Percentiles rank a stretch among this genome's conserved stretches.
phyloP scores from a whole-genome alignment of 2,113 vertebrate genomes.

The Arothron firmamentum region DNA sequence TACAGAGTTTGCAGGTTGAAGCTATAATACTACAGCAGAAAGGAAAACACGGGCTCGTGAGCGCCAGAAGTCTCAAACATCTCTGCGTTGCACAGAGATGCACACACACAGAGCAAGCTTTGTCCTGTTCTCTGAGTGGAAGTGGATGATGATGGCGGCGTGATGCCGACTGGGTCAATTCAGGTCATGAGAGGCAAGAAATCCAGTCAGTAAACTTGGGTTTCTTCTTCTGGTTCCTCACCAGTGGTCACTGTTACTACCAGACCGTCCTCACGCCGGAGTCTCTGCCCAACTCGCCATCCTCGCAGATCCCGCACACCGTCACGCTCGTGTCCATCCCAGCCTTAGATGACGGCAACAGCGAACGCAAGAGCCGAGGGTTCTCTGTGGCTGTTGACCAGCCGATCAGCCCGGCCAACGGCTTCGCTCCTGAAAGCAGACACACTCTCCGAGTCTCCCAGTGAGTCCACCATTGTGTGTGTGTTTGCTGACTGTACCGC shows the following conservation, averaged over 20 bases:
- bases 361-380: conserved; percentile 80
- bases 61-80: conserved; percentile 14
- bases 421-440: conserved; percentile 78
- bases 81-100: not conserved
- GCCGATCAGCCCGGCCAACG: conserved; percentile 69
- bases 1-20: no score
- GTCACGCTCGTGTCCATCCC: conserved; percentile 96
- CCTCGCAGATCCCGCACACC: conserved; percentile 90
- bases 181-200: not conserved
- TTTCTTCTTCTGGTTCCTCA: not conserved
- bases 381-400: conserved; percentile 91
- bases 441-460: conserved; percentile 89
- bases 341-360: conserved; percentile 76
- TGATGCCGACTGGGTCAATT: not conserved
- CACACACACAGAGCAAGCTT: conserved; percentile 14
- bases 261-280: conserved; percentile 90
- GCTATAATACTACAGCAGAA: not conserved
- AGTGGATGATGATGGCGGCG: conserved; percentile 1
- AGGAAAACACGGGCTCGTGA: not conserved
- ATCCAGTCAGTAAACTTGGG: not conserved
- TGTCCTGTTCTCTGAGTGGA: conserved; percentile 25
- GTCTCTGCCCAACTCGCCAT: conserved; percentile 83
- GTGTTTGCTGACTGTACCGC: not conserved
- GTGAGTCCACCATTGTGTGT: conserved; percentile 71
- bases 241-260: conserved; percentile 93